Percentiles rank a stretch among this genome's conserved stretches.
phyloP scores from a whole-genome alignment of 2,797 vertebrate genomes.

The Poliocrania exsul region DNA sequence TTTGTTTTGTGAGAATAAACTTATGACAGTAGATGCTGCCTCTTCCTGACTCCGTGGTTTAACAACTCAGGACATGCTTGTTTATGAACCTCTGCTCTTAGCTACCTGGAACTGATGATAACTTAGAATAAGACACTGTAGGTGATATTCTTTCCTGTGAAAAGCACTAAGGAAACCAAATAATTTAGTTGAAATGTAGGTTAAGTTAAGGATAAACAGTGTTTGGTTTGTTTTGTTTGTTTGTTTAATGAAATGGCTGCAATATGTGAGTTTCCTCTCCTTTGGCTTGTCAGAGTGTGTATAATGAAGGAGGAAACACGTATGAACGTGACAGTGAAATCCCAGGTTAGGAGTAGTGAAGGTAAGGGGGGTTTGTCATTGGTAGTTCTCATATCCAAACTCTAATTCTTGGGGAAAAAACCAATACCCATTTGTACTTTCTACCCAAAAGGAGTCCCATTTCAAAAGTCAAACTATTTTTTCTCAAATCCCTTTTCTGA shows the following conservation, averaged over 20 bases:
- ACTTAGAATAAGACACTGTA: not conserved
- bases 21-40: not conserved
- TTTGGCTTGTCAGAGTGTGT: not conserved
- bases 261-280: not conserved
- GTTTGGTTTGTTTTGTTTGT: no score
- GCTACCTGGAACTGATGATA: not conserved
- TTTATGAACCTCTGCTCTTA: not conserved
- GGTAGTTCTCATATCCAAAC: not conserved
- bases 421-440: not conserved
- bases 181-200: not conserved
- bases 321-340: not conserved
- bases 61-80: not conserved
- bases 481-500: not conserved
- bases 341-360: not conserved
- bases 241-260: not conserved
- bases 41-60: not conserved
- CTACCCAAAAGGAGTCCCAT: not conserved
- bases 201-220: not conserved
- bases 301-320: not conserved
- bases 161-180: not conserved
- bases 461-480: not conserved
- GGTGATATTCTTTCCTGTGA: not conserved
- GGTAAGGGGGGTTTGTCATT: not conserved
- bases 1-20: not conserved
- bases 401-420: not conserved